phyloP scores from a whole-genome alignment of 1,140 invertebrate species.

The Trigoniulus corallinus region DNA sequence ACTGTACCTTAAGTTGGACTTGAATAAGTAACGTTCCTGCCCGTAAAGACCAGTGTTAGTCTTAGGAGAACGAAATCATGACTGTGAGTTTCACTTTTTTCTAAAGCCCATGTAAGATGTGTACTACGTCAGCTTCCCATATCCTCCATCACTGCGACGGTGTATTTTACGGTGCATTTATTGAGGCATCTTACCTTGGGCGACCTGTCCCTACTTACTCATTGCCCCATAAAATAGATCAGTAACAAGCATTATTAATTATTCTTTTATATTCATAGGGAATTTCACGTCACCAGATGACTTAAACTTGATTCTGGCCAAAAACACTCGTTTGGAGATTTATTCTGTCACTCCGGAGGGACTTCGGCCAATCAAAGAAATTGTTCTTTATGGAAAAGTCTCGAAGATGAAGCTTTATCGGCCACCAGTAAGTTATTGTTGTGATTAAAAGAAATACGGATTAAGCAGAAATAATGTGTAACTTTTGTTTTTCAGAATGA shows the following conservation, averaged over 20 bases:
- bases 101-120: too few species aligned
- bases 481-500: conserved; percentile 49
- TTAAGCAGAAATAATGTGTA: not conserved
- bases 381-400: conserved; percentile 81
- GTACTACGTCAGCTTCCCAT: too few species aligned
- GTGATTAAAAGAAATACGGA: not conserved
- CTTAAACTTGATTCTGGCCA: conserved; percentile 88
- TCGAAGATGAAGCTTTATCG: conserved; percentile 87
- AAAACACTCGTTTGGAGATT: conserved; percentile 88
- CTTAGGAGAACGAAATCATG: too few species aligned
- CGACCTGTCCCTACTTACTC: too few species aligned
- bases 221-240: too few species aligned
- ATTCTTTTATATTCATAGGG: conserved; percentile 39
- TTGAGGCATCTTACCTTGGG: too few species aligned
- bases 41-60: too few species aligned
- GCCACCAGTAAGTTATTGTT: conserved; percentile 48
- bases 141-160: too few species aligned
- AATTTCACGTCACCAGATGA: conserved; percentile 90
- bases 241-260: not conserved
- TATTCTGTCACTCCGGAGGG: conserved; percentile 94
- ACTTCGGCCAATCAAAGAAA: conserved; percentile 81
- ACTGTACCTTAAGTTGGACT: too few species aligned
- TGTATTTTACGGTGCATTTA: too few species aligned
- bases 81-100: too few species aligned
- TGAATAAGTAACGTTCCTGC: too few species aligned